phyloP scores from a whole-genome alignment of 2,888 invertebrate species.

The Plusia festucae region DNA sequence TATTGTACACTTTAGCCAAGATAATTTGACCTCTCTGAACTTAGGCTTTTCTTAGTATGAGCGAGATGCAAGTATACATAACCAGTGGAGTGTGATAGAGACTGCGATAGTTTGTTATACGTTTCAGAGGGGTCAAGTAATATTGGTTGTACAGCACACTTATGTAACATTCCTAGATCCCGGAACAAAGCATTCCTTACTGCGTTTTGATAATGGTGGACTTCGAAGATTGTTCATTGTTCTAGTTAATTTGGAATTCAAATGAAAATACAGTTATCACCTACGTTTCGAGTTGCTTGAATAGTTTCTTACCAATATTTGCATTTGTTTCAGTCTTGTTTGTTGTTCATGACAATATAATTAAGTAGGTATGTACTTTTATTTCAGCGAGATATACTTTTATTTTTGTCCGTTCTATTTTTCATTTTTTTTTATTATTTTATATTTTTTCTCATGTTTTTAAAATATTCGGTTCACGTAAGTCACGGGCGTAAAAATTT shows the following conservation, averaged over 20 bases:
- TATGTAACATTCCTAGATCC: not conserved
- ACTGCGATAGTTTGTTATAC: not conserved
- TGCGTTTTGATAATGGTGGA: not conserved
- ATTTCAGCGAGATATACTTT: too few relatives aligned
- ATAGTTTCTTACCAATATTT: not conserved
- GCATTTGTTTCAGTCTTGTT: too few relatives aligned
- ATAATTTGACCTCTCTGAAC: not conserved
- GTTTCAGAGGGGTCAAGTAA: not conserved
- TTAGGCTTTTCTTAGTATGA: not conserved
- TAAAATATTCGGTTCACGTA: too few relatives aligned
- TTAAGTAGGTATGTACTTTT: too few relatives aligned
- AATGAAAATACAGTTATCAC: not conserved
- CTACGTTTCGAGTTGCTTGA: not conserved
- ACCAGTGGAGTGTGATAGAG: not conserved
- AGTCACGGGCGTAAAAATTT: too few relatives aligned
- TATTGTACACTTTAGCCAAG: not conserved
- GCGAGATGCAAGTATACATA: not conserved
- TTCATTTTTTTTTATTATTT: too few relatives aligned
- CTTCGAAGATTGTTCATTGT: conserved; percentile 6
- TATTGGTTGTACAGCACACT: not conserved
- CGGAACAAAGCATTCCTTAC: not conserved
- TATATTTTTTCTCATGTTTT: too few relatives aligned
- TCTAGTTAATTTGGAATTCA: not conserved
- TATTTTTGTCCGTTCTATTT: too few relatives aligned
- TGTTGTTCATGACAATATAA: too few relatives aligned